phyloP scores from a whole-genome alignment of 2,888 invertebrate genomes.

The Barypeithes pellucidus region DNA sequence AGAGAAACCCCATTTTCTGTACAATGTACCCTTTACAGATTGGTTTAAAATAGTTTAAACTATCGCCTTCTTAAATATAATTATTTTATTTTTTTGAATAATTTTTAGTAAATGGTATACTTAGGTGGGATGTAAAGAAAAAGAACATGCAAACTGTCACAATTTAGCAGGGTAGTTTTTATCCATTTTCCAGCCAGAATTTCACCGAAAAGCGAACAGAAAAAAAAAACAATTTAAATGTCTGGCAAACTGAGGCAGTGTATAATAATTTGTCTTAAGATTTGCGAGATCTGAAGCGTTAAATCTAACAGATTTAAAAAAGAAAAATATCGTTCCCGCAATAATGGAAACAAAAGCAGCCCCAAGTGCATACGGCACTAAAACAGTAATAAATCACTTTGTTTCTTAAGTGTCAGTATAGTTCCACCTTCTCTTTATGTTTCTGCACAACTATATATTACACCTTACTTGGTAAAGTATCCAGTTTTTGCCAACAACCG shows the following conservation, averaged over 20 bases:
- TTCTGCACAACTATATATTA: constrained; percentile 27
- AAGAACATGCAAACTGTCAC: too few relatives aligned
- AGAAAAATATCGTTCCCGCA: constrained; percentile 25
- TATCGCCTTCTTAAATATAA: too few relatives aligned
- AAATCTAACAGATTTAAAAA: constrained; percentile 26
- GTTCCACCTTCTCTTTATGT: constrained; percentile 25
- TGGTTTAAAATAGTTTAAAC: too few relatives aligned
- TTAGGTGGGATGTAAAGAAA: too few relatives aligned
- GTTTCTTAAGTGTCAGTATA: constrained; percentile 32
- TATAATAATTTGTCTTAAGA: constrained; percentile 29
- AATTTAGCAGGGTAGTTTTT: too few relatives aligned
- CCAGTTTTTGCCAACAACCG: constrained; percentile 12
- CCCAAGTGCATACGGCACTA: constrained; percentile 20
- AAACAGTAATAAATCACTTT: constrained; percentile 22
- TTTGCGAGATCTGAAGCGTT: constrained; percentile 14
- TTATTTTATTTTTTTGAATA: too few relatives aligned
- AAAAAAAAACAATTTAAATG: not conserved
- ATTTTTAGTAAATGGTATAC: too few relatives aligned
- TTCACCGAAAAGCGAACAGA: not conserved
- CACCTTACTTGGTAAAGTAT: not conserved
- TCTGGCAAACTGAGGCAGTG: not conserved
- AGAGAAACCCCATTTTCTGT: too few relatives aligned
- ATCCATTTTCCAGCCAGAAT: too few relatives aligned
- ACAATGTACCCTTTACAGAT: too few relatives aligned
- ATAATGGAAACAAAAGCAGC: constrained; percentile 30